Conservation (phyloP, 2,888 invertebrate species). For the Lochmaea capreae region DNA sequence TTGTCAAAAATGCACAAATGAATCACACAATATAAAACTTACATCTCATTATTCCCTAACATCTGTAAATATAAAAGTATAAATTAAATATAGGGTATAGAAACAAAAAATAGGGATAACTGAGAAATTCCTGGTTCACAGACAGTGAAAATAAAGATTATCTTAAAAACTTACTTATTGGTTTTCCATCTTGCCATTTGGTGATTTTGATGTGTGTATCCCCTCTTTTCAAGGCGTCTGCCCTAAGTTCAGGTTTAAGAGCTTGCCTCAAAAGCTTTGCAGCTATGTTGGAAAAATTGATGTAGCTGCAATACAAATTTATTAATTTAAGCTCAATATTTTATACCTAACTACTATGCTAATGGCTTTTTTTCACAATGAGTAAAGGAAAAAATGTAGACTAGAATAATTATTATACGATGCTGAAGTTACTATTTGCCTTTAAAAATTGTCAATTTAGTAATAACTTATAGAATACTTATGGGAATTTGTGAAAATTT, state of each 20-base stretch:
- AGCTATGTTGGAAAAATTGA: conserved; percentile 95
- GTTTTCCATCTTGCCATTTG: conserved; percentile 91
- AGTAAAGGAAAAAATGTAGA: no score
- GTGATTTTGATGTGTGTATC: conserved; percentile 83
- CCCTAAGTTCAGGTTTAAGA: conserved; percentile 79
- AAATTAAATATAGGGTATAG: neutral
- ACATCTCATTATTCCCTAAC: conserved; percentile 50
- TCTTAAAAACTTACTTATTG: conserved; percentile 76
- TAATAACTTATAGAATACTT: no score
- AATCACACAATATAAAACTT: conserved; percentile 30
- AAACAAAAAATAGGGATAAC: neutral
- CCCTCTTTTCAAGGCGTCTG: conserved; percentile 82
- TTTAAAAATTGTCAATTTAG: neutral
- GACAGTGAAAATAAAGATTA: no score
- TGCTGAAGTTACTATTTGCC: neutral
- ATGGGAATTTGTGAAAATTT: no score
- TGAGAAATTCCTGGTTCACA: neutral
- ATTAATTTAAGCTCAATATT: neutral
- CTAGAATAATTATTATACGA: neutral
- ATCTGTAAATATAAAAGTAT: conserved; percentile 45
- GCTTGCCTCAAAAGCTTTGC: conserved; percentile 84
- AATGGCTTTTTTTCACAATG: no score
- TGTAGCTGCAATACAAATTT: conserved; percentile 77
- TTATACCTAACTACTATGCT: no score
- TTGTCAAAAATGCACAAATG: neutral